These are phyloP conservation scores for Drosophila subquinaria DNA, from an alignment of 2,888 invertebrate genomes.

Conservation along the genomic window DNA sequence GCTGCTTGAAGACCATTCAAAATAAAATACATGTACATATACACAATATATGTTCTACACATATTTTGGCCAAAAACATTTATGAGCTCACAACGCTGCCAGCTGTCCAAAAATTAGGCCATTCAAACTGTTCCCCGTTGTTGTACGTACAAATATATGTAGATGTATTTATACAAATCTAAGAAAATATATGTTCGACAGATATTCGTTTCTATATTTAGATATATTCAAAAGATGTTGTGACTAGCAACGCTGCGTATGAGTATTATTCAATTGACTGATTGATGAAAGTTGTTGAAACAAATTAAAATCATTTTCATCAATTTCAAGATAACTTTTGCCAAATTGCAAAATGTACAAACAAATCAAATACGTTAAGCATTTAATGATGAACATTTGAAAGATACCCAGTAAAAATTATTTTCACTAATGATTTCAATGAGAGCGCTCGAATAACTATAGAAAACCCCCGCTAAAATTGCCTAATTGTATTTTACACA, in stretches of 20 bases:
- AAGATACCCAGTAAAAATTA: not conserved
- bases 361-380: not conserved
- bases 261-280: slow-evolving; percentile 47
- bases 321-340: not conserved
- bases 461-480: not conserved
- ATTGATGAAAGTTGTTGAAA: slow-evolving; percentile 32
- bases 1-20: slow-evolving; percentile 5
- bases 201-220: slow-evolving; percentile 53
- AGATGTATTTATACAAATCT: not conserved
- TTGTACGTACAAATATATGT: slow-evolving; percentile 9
- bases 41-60: not conserved
- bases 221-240: slow-evolving; percentile 13
- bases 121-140: slow-evolving; percentile 49
- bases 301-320: slow-evolving; percentile 3
- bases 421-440: not conserved
- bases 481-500: not conserved
- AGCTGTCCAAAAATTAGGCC: slow-evolving; percentile 61
- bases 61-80: not conserved
- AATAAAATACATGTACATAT: not conserved
- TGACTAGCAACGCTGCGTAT: slow-evolving; percentile 32
- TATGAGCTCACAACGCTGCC: slow-evolving; percentile 20
- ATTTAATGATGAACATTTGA: not conserved
- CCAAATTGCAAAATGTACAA: not conserved
- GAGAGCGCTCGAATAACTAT: not conserved
- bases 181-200: slow-evolving; percentile 12